Evolutionary conservation across 2,113 vertebrate genomes (phyloP), one percentile per base, ranked within the genome.

Genomic region (Phasianus colchicus): DNA sequence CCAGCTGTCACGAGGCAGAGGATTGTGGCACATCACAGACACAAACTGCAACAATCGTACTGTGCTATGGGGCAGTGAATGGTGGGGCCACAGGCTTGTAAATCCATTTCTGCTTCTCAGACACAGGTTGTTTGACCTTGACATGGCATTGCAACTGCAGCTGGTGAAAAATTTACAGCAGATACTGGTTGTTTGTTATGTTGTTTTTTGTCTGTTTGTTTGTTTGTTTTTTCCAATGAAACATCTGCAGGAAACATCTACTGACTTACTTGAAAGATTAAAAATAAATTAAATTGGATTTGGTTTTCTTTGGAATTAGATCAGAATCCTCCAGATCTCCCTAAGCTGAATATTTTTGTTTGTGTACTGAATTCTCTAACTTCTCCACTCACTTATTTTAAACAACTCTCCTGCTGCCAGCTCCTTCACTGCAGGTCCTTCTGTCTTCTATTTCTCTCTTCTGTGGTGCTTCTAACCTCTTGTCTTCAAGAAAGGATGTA

Each of bases 131-230:
- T 7, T 75, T 81, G 47, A 89, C 57, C 73, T 65, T 76, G 74
- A 84, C 43, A 36, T 24, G 45, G 29, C 36, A 42, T 17, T 65
- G 40, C 22, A 82, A 45, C 17, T 17, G 27, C 1, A 78, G n/a
- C 70, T 54, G 43, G 47, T 84, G 47, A 94, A 86, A 94, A 95
- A 82, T 40, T 73, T 54, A 61, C 91, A 82, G 27, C 36, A 82
- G 54, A 13, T 16, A 54, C 52, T 54, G 27, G 47, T 21, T 47
- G 42, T 43, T 16, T 43, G 42, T 43, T 43, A 15, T 29, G 3
- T 38, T 8, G 21, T 6, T 36, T 76, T 47, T 52, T 25, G 10
- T 25, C 25, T 50, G 38, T 13, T 25, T 25, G 27, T 14, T 52
- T 7, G 11, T 29, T 54, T 48, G 24, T 6, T 48, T 6, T 58